These are phyloP conservation scores for Albula glossodonta DNA, from an alignment of 2,113 vertebrate genomes.

Conservation along the genomic window DNA sequence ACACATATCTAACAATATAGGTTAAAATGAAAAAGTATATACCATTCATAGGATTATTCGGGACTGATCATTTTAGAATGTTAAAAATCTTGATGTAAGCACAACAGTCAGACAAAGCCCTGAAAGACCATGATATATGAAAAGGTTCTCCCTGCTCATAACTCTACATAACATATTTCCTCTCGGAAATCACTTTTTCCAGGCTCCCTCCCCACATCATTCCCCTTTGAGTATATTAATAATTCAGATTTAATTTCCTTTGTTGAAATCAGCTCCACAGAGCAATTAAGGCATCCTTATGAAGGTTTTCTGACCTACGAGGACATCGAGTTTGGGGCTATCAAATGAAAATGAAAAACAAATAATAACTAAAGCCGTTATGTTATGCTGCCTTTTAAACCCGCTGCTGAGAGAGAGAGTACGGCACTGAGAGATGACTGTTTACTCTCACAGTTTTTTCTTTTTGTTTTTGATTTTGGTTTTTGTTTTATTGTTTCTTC, in stretches of 20 bases:
- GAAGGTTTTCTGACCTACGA: neutral
- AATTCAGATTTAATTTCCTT: constrained; percentile 31
- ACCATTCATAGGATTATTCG: neutral
- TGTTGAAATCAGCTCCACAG: constrained; percentile 3
- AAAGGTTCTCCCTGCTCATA: neutral
- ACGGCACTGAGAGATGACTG: neutral
- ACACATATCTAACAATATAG: no score
- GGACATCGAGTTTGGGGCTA: constrained; percentile 7
- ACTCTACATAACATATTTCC: constrained; percentile 1
- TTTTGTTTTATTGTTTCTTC: neutral
- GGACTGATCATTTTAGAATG: neutral
- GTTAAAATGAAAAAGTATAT: no score
- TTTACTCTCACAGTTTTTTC: no score
- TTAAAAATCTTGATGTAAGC: neutral
- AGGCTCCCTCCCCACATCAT: no score
- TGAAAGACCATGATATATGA: neutral
- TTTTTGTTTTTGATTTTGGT: neutral
- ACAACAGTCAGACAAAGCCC: neutral
- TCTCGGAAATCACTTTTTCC: neutral
- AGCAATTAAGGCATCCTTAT: constrained; percentile 18
- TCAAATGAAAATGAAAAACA: constrained; percentile 12
- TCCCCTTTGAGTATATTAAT: constrained; percentile 12
- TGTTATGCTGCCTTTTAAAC: neutral
- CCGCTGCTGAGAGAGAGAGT: neutral
- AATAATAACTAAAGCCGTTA: neutral